phyloP scores from a whole-genome alignment of 2,888 invertebrate species.

The Leucania comma region DNA sequence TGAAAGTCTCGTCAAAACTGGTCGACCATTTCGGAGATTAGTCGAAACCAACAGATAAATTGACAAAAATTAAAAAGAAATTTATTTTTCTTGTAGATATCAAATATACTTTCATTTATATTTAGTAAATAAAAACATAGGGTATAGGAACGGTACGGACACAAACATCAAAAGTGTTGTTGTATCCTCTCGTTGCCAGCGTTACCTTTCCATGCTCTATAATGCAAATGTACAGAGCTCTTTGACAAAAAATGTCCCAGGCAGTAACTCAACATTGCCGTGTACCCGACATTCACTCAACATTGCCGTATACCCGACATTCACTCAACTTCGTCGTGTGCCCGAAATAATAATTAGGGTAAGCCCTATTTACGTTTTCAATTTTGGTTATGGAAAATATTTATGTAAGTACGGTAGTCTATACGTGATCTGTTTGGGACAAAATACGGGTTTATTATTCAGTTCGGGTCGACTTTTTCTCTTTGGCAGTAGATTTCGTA shows the following conservation, averaged over 20 bases:
- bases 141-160: no score
- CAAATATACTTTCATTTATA: no score
- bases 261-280: no score
- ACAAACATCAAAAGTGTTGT: neutral
- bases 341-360: slow-evolving; percentile 53
- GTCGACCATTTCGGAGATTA: no score
- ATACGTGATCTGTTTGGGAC: slow-evolving; percentile 37
- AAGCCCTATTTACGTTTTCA: slow-evolving; percentile 40
- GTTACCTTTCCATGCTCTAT: neutral
- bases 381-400: slow-evolving; percentile 50
- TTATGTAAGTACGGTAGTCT: slow-evolving; percentile 12
- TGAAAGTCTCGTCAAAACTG: no score
- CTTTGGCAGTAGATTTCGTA: neutral
- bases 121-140: no score
- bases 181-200: neutral
- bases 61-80: no score
- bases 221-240: slow-evolving; percentile 4
- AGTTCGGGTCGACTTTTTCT: slow-evolving; percentile 10
- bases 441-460: slow-evolving; percentile 19
- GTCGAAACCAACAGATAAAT: no score
- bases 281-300: neutral
- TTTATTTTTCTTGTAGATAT: no score
- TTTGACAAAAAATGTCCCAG: slow-evolving; percentile 26
- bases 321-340: slow-evolving; percentile 29
- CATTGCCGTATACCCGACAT: neutral